Evolutionary conservation across 2,797 vertebrate species (phyloP).

Genomic region (Melanogrammus aeglefinus): DNA sequence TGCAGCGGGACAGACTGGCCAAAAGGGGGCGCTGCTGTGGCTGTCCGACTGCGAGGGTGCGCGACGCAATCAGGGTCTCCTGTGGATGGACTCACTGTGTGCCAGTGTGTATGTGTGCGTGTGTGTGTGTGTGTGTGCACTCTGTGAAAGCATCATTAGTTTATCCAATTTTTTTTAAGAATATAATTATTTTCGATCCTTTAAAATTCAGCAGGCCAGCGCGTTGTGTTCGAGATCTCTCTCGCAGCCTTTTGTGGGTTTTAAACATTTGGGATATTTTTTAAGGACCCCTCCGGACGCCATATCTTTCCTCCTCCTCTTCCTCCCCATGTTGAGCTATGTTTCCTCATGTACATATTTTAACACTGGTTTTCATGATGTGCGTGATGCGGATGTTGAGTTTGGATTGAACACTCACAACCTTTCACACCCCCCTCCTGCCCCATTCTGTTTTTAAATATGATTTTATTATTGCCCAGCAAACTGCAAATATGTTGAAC

Average conservation of each 20-base stretch:
- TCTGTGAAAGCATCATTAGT: conserved; percentile 33
- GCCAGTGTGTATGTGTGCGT: conserved; percentile 17
- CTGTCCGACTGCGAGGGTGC: conserved; percentile 36
- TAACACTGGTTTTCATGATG: conserved; percentile 65
- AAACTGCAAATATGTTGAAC: conserved; percentile 46
- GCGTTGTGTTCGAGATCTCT: background rate
- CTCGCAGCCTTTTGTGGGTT: background rate
- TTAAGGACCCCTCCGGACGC: background rate
- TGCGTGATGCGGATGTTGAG: conserved; percentile 34
- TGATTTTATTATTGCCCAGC: conserved; percentile 50
- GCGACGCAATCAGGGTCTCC: conserved; percentile 63
- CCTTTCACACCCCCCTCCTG: conserved; percentile 39
- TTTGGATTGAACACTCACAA: conserved; percentile 62
- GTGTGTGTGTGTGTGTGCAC: conserved; percentile 27
- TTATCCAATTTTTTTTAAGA: conserved; percentile 24
- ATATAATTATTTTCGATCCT: background rate
- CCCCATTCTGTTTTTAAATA: conserved; percentile 7
- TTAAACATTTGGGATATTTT: background rate
- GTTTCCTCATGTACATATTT: conserved; percentile 68
- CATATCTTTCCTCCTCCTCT: background rate
- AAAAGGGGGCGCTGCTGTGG: conserved; percentile 38
- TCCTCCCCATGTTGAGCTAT: background rate
- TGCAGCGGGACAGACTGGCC: background rate
- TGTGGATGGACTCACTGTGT: conserved; percentile 54
- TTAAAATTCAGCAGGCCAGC: background rate